Base-by-base conservation (phyloP, 2,888 invertebrate genomes). In the Synergus umbraculus region DNA sequence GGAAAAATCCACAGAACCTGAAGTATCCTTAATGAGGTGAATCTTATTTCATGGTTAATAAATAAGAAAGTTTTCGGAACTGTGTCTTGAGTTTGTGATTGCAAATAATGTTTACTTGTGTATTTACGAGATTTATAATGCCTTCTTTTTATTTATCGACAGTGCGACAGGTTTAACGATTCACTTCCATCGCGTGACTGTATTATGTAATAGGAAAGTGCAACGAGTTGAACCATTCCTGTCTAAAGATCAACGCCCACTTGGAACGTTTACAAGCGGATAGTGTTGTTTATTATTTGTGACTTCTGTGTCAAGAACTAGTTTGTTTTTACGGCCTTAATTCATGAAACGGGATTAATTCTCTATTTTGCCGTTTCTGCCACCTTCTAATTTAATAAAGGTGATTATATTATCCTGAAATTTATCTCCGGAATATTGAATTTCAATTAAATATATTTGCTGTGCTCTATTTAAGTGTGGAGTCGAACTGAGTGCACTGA, bases 191-290 rank as follows among this genome's bases (percentile, higher is more conserved):
- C 69, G 69, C 69, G 49, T 69, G 69, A 69, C 69, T 69, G 49
- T 22, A 69, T 69, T 69, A 69, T 49, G 49, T 69, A 69, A 69
- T 69, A 69, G 12, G 69, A 69, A 69, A 69, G 69, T 69, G 69
- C 69, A 69, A 46, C 49, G 69, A 69, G 69, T 69, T 49, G 46
- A 69, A 22, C 29, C 69, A 37, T 49, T 69, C 49, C 49, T 69
- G 69, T 49, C 69, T 69, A 69, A 69, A 69, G 69, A 69, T 69
- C 69, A 69, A 69, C 69, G 69, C 69, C 69, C 69, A 69, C 69
- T 69, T 67, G 44, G 43, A 67, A 46, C 67, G 43, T 43, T 66
- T 44, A 69, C 49, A 69, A 46, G 46, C 46, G 18, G 69, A 69
- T 46, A 69, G 69, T 69, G 22, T 8, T 69, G 49, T 69, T 69